These are phyloP conservation scores for Drosophila flavopinicola DNA, from an alignment of 2,888 invertebrate genomes.

Conservation along the genomic window DNA sequence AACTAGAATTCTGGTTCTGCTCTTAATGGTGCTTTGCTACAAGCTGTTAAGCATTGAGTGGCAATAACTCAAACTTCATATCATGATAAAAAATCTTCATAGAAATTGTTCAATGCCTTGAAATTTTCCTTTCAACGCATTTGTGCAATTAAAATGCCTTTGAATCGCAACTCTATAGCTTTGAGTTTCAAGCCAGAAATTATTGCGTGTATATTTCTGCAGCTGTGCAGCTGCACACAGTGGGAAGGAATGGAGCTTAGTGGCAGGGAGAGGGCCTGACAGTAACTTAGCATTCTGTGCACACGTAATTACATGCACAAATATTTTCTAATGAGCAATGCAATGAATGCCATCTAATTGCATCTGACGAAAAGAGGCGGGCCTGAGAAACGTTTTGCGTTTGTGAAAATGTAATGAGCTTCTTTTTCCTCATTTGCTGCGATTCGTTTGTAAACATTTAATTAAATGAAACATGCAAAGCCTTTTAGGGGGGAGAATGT, in stretches of 20 bases:
- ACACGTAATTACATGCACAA: slow-evolving; percentile 70
- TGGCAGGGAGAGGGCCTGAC: neutral
- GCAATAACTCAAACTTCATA: no score
- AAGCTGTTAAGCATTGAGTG: no score
- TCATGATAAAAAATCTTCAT: slow-evolving; percentile 12
- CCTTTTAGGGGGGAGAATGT: neutral
- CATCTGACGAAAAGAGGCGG: slow-evolving; percentile 7
- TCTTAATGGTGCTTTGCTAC: no score
- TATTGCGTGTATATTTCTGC: slow-evolving; percentile 17
- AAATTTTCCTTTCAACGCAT: slow-evolving; percentile 46
- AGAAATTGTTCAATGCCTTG: slow-evolving; percentile 47
- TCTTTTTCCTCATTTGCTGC: slow-evolving; percentile 7
- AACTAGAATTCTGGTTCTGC: no score
- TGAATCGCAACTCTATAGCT: slow-evolving; percentile 46
- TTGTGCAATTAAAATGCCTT: slow-evolving; percentile 71
- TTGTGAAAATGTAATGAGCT: slow-evolving; percentile 26
- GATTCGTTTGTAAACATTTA: slow-evolving; percentile 3
- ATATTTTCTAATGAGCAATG: slow-evolving; percentile 74
- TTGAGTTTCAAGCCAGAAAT: slow-evolving; percentile 21
- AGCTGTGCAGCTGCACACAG: neutral
- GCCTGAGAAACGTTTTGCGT: slow-evolving; percentile 13
- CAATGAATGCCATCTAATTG: slow-evolving; percentile 69
- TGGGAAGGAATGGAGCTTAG: no score
- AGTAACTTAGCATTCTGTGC: slow-evolving; percentile 25
- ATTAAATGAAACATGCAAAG: slow-evolving; percentile 33